A percentile compares a stretch with the other conserved stretches of the same genome.
These are phyloP conservation scores for Ophion ventricosus DNA, from an alignment of 2,888 invertebrate species.

Conservation along the genomic window DNA sequence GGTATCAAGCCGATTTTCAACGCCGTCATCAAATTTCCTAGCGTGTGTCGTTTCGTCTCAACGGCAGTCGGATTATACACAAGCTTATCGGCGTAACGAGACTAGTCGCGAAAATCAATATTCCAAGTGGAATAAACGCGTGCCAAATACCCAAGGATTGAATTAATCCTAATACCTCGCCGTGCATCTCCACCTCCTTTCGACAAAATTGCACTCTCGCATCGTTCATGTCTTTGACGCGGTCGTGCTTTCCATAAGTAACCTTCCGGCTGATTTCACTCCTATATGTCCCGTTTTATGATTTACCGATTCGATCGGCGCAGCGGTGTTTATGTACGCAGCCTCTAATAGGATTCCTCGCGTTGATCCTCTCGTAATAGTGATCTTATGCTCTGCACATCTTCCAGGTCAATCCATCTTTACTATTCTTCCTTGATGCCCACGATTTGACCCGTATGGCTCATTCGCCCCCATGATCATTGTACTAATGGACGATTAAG, in stretches of 20 bases:
- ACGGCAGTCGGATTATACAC: slow-evolving; percentile 46
- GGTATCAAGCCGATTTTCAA: too few relatives aligned
- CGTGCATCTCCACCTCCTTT: slow-evolving; percentile 19
- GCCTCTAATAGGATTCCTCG: slow-evolving; percentile 33
- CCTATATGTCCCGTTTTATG: slow-evolving; percentile 39
- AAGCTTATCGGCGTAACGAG: slow-evolving; percentile 39
- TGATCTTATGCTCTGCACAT: slow-evolving; percentile 10
- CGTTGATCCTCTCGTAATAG: slow-evolving; percentile 30
- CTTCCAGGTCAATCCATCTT: neutral
- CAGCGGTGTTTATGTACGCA: neutral
- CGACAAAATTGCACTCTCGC: slow-evolving; percentile 19
- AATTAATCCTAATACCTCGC: slow-evolving; percentile 43
- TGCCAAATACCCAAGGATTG: slow-evolving; percentile 29
- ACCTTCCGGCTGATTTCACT: slow-evolving; percentile 15
- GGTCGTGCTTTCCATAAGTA: slow-evolving; percentile 15
- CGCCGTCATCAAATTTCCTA: too few relatives aligned
- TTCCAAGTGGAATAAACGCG: slow-evolving; percentile 57
- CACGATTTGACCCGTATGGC: neutral
- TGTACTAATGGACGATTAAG: slow-evolving; percentile 1
- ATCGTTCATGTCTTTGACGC: slow-evolving; percentile 10
- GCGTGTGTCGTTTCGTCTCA: slow-evolving; percentile 18
- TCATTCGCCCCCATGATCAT: neutral
- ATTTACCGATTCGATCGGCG: slow-evolving; percentile 26
- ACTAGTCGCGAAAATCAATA: slow-evolving; percentile 55
- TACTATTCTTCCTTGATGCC: neutral